Evolutionary conservation across 2,797 vertebrate species (phyloP).

Genomic region (Sebastiscus tertius): DNA sequence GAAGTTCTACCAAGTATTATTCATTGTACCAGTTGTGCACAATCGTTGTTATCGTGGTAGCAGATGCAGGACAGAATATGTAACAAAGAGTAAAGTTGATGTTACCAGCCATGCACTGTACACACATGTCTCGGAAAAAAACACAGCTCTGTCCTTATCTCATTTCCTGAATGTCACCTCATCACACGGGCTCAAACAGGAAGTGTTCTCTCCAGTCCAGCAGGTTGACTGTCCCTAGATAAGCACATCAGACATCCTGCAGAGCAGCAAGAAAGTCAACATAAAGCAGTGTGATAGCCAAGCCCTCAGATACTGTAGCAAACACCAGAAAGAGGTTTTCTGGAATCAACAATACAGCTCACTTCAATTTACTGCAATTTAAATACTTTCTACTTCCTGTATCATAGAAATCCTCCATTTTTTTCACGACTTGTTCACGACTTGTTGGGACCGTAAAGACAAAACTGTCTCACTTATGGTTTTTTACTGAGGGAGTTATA

Average conservation of each 20-base stretch:
- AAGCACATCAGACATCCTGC: conserved; percentile 53
- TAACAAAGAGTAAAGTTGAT: neutral
- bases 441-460: neutral
- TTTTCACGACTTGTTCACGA: neutral
- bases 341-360: conserved; percentile 18
- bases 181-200: conserved; percentile 47
- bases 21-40: neutral
- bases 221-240: conserved; percentile 59
- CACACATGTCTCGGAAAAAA: conserved; percentile 39
- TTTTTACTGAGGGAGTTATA: neutral
- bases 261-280: conserved; percentile 54
- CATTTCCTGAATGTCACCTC: conserved; percentile 47
- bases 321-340: conserved; percentile 12
- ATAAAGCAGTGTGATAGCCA: conserved; percentile 4
- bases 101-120: neutral
- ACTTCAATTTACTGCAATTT: conserved; percentile 26
- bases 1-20: neutral
- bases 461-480: neutral
- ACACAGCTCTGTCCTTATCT: conserved; percentile 37
- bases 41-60: neutral
- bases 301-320: conserved; percentile 18
- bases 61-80: neutral
- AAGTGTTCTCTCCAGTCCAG: conserved; percentile 44
- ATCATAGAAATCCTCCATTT: neutral
- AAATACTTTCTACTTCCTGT: neutral